phyloP scores from a whole-genome alignment of 37 sponge, comb jelly and placozoan species.

The Oopsacas minuta region DNA sequence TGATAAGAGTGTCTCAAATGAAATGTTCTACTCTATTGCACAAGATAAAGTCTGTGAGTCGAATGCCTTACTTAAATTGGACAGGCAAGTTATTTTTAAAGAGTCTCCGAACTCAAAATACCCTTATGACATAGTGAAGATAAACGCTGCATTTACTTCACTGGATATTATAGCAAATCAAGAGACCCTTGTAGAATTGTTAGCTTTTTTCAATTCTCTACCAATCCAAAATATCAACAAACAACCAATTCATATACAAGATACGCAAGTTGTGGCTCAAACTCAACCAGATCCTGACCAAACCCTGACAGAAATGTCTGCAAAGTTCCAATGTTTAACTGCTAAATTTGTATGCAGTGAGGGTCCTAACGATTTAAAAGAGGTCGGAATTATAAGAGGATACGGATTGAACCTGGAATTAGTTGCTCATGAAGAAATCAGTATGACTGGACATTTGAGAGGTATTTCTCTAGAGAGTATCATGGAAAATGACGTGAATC shows the following conservation, averaged over 20 bases:
- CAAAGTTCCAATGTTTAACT: background rate
- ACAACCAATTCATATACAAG: background rate
- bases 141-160: background rate
- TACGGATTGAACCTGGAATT: background rate
- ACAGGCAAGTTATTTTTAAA: background rate
- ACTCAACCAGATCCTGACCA: background rate
- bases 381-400: background rate
- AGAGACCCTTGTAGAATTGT: background rate
- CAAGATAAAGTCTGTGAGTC: background rate
- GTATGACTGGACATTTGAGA: background rate
- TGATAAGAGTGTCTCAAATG: background rate
- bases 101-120: background rate
- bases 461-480: background rate
- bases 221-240: background rate
- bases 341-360: conserved; percentile 12
- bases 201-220: background rate
- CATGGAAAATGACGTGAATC: background rate
- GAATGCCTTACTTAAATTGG: background rate
- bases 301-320: background rate
- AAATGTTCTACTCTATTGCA: background rate
- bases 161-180: background rate
- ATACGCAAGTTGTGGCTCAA: background rate
- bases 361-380: conserved; percentile 14
- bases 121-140: background rate
- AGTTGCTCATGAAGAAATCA: background rate